phyloP scores from a whole-genome alignment of 2,113 vertebrate species.

The Chlorodrepanis virens region DNA sequence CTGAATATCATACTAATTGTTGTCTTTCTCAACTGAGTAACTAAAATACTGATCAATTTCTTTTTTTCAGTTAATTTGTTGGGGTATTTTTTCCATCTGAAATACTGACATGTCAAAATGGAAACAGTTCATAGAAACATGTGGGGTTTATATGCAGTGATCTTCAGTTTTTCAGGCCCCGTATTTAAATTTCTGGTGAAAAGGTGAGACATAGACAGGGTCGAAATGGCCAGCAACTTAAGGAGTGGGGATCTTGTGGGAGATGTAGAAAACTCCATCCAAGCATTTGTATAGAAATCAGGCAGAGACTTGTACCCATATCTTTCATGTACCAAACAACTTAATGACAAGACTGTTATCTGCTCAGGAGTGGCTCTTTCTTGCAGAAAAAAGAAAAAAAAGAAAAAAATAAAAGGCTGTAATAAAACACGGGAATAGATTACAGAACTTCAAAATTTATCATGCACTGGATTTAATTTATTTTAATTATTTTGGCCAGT shows the following conservation, averaged over 20 bases:
- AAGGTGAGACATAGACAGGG: not conserved
- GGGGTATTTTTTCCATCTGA: not conserved
- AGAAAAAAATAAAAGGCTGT: not conserved
- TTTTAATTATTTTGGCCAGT: slow-evolving; percentile 13
- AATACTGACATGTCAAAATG: not conserved
- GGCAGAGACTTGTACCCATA: not conserved
- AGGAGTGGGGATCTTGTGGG: not conserved
- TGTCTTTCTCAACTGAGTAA: not conserved
- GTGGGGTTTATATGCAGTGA: not conserved
- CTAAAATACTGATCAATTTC: not conserved
- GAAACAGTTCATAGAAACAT: not conserved
- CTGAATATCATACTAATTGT: not conserved
- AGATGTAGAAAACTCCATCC: not conserved
- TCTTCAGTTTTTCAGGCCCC: not conserved
- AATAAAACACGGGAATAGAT: not conserved
- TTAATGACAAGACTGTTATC: not conserved
- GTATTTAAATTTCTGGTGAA: not conserved
- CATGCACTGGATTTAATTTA: not conserved
- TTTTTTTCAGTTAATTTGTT: not conserved
- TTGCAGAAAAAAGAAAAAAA: not conserved
- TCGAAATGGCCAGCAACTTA: not conserved
- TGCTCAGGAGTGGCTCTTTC: not conserved
- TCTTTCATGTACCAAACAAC: not conserved
- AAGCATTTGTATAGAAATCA: not conserved
- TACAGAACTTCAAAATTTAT: not conserved